Base-by-base conservation (phyloP, 1,140 invertebrate genomes). In the Mylabris phalerata region DNA sequence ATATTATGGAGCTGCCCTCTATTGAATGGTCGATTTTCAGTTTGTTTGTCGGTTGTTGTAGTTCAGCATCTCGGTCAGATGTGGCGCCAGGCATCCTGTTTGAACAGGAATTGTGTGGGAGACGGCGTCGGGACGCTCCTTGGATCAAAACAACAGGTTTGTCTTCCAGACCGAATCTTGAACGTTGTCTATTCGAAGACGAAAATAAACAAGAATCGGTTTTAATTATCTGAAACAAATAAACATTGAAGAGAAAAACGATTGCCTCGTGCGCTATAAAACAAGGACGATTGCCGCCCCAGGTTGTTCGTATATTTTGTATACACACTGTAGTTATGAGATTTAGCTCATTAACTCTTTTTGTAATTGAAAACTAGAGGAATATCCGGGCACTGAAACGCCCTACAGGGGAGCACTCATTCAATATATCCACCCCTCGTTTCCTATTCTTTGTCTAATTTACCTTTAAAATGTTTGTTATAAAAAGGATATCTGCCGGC, bases 341-440 rank as follows among this genome's bases (percentile, higher is more conserved):
- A 61, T 61, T 57, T 48, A 56, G 44, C 54, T 61, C 54, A 61
- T 61, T 61, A 61, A 42, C 44, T 55, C 44, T 44, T 58, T 49
- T 57, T 50, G 59, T 61, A 57, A 61, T 61, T 61, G 57, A 57
- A 61, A 61, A 61, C 54, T 56, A 45, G 54, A 54, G 25, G 50
- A 51, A 59, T 50, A 59, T 52, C 50, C 50, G 57, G 48, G 32
- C 32, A 5, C 7, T 32, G 32, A 32, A 32, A 32, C 7, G 3
- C 32, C 32, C 32, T 32, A 3, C 32, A 32, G 32, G 32, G 32
- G 7, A 32, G 7, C 7, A 32, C 1, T 32, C 1, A 7, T 32
- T 32, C 32, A 32, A 32, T 43, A 49, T 9, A 51, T 45, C 41
- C 49, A 19, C 7, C 50, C 50, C 41, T 26, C 41, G 32, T 26